Base-by-base conservation (phyloP, 1,140 invertebrate genomes). In the Megathymus violae region DNA sequence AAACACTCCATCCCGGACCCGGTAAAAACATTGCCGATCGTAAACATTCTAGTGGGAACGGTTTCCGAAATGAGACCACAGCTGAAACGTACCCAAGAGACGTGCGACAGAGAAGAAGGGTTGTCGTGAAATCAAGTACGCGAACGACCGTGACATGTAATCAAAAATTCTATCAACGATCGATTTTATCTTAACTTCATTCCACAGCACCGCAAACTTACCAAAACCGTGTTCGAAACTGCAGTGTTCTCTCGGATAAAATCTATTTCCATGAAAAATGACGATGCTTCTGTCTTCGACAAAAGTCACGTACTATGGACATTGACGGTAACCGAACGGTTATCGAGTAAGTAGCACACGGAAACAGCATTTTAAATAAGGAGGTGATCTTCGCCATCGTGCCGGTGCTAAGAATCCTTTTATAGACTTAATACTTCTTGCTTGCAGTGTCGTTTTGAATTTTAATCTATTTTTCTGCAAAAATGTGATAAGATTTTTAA, bases 281-380 rank as follows among this genome's bases (percentile, higher is more conserved):
- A 64, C 67, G 52, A 62, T 58, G 50, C 40, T 61, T 61, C 62
- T 76, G 74, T 79, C 73, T 70, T 75, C 46, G 54, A 48, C 52
- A 51, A 78, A 78, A 82, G 75, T 82, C 79, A 82, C 77, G 75
- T 82, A 70, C 64, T 54, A 48, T 68, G 62, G 69, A 79, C 69
- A 67, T 67, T 54, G 67, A 67, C 47, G 56, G 56, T 41, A 56
- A 68, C 47, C 17, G 38, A 69, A 59, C 52, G 54, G 62, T 61
- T 69, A 62, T 69, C 59, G 62, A 65, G 47, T 62, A 46, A 59
- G 38, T 13, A 19, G 38, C 51, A 54, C 51, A 54, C 40, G 52
- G 52, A 56, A 44, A 56, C 43, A 56, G 52, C 38, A 56, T 56
- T 44, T 56, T 56, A 56, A 56, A 56, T 54, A 44, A 56, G 52